Percentiles rank a stretch among this genome's conserved stretches.
These are phyloP conservation scores for Dryobates pubescens DNA, from an alignment of 2,797 vertebrate genomes.

Conservation along the genomic window DNA sequence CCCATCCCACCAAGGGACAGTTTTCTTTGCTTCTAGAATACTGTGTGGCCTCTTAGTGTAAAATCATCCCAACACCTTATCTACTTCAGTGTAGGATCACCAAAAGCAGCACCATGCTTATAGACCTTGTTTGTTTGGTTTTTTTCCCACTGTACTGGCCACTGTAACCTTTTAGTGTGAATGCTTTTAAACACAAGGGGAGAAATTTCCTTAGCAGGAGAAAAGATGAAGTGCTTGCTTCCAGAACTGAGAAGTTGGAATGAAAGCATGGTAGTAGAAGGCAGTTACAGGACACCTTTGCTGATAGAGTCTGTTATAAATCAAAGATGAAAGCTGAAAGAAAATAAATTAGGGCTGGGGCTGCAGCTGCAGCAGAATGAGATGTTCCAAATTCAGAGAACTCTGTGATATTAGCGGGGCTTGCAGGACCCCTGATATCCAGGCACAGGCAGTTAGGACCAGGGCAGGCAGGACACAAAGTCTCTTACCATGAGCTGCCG, in stretches of 20 bases:
- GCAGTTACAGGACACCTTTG: background rate
- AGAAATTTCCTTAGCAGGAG: background rate
- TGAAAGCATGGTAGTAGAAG: background rate
- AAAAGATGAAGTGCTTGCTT: background rate
- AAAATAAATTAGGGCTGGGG: background rate
- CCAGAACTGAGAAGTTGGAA: background rate
- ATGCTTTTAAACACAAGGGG: background rate
- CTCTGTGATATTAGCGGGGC: rapidly evolving
- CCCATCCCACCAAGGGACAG: background rate
- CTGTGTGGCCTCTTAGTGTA: background rate
- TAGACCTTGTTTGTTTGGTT: background rate
- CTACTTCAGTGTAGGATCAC: background rate
- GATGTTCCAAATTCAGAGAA: background rate
- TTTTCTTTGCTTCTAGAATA: background rate
- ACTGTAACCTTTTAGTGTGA: background rate
- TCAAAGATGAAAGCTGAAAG: background rate
- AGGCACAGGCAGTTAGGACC: background rate
- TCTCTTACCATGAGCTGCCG: background rate
- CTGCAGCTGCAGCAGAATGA: background rate
- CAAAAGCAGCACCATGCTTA: background rate
- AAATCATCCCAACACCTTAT: background rate
- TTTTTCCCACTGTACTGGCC: background rate
- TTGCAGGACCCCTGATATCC: background rate
- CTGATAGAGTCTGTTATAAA: background rate
- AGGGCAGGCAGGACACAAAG: background rate